Base-by-base conservation (phyloP, 2,113 vertebrate genomes). In the Takifugu bimaculatus region DNA sequence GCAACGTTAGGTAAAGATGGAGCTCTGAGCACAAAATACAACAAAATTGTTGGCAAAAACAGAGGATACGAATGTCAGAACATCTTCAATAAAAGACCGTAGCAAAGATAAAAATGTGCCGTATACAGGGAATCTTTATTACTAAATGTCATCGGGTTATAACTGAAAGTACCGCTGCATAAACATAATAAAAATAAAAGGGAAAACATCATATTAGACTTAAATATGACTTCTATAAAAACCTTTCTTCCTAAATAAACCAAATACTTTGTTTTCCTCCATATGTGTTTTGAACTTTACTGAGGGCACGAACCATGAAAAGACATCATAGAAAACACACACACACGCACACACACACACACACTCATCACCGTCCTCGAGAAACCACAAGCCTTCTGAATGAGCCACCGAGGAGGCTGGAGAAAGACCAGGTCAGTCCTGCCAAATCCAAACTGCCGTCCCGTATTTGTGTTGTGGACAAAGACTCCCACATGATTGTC, bases 151-250 rank as follows among this genome's bases (percentile, higher is more conserved):
- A 84, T 85, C 77, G 82, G 74, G 77, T 84, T 63, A 82, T 67
- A 88, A 86, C 65, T 81, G 70, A 79, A 85, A 85, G 73, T 85
- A 76, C 83, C 88, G 84, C 85, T 86, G 85, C 87, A 90, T 78
- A 90, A 90, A 91, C 68, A 15, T 76, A 72, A 82, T 76, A 81
- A 86, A 85, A 88, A 87, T 85, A 89, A 88, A 90, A 71, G 79
- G 84, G 83, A 87, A 87, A 85, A 88, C 88, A 90, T 83, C 74
- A 75, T 89, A 88, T 80, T 68, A 61, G 89, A 86, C 85, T 72
- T 83, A 77, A 80, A 89, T 83, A 79, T 75, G 78, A 87, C 82
- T 65, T 85, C 72, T 78, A 74, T 78, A 83, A 61, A 70, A 62
- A 78, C 53, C 80, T 65, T 51, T 72, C 52, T 1, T 62, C 32